Percentiles rank a stretch among this genome's conserved stretches.
Evolutionary conservation across 2,797 vertebrate species (phyloP).

Genomic region (Mastacembelus armatus): DNA sequence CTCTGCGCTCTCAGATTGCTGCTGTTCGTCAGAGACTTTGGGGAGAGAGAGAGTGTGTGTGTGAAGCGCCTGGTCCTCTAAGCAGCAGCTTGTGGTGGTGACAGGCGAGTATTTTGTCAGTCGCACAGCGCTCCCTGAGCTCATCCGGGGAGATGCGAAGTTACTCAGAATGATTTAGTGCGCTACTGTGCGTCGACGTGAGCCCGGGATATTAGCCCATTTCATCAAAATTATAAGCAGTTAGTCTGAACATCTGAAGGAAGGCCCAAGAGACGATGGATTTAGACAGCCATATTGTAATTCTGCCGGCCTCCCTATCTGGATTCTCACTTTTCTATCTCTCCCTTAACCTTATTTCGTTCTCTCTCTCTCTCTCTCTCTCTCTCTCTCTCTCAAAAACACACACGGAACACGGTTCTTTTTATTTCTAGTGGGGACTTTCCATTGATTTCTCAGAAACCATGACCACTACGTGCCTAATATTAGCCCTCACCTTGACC

Average conservation of each 20-base stretch:
- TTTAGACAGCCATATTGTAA: slow-evolving; percentile 18
- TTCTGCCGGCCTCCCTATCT: slow-evolving; percentile 22
- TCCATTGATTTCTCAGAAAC: too few species aligned
- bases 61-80: slow-evolving; percentile 50
- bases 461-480: too few species aligned
- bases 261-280: slow-evolving; percentile 26
- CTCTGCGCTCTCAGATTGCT: slow-evolving; percentile 57
- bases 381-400: too few species aligned
- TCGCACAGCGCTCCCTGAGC: slow-evolving; percentile 44
- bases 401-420: too few species aligned
- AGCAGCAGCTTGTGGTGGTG: slow-evolving; percentile 55
- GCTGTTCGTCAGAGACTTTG: slow-evolving; percentile 36
- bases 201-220: slow-evolving; percentile 48
- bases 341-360: neutral
- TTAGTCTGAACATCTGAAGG: slow-evolving; percentile 22
- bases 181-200: slow-evolving; percentile 59
- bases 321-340: slow-evolving; percentile 21
- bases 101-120: slow-evolving; percentile 58
- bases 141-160: slow-evolving; percentile 40
- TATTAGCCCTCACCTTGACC: too few species aligned
- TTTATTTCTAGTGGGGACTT: too few species aligned
- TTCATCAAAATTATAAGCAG: slow-evolving; percentile 54
- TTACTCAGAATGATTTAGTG: slow-evolving; percentile 62
- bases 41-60: slow-evolving; percentile 26
- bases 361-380: too few species aligned